Base-by-base conservation (phyloP, 1,140 invertebrate species). In the Drosophila ananassae region DNA sequence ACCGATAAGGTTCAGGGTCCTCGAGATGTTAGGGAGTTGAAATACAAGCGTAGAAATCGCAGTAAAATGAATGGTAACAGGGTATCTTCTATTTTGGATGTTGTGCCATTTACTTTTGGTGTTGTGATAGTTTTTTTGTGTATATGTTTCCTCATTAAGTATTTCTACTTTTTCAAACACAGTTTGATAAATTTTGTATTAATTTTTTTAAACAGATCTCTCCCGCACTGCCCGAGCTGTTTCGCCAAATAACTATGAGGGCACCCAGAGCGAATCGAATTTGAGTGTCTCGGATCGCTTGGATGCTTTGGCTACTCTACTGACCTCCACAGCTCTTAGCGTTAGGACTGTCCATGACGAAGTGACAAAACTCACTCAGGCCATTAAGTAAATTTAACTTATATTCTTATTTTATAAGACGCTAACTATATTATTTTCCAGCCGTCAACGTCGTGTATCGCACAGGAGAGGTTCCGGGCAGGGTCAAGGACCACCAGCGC, bases 271-370 rank as follows among this genome's bases (percentile, higher is more conserved):
- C 2, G 12, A 10, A 4, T 8, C 53, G 12, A 13, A 1, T 3
- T 48, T 48, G 34, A 83, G 10, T 37, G 59, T 81, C 0, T 13
- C 54, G 8, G 28, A 67, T 3, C 74, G 79, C 0, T 34, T 85
- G 22, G 71, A 82, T 28, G 74, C 82, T 9, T 24, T 91, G 34
- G 89, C 89, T 21, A 80, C 81, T 0, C 56, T 91, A 8, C 47
- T 91, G 17, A 50, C 71, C 46, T 91, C 89, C 9, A 66, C 90
- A n/a, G 66, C 78, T 0, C 44, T 72, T 12, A 64, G 32, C n/a
- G 69, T 87, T 12, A 41, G 37, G 8, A 50, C 77, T 0, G 52
- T 77, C 0, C 78, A 82, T 25, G n/a, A 46, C 17, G 53, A 48
- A 34, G 46, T 84, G 3, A n/a, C 1, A 10, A 61, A 57, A 21